Conservation (phyloP, 2,113 vertebrate species). For the Leptobrachium ailaonicum region DNA sequence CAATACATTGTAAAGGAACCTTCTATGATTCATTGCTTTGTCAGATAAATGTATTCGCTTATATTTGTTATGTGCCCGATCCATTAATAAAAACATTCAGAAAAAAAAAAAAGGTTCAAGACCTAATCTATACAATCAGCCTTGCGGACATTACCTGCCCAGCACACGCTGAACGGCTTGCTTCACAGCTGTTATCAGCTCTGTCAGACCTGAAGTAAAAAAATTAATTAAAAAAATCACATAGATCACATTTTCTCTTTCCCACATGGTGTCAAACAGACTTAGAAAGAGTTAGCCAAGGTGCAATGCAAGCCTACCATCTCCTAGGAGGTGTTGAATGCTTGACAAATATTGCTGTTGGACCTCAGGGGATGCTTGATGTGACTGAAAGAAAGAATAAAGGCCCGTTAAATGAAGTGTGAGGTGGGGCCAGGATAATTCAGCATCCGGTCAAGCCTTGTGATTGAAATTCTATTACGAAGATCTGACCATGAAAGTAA, state of each 20-base stretch:
- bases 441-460: background rate
- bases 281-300: background rate
- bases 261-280: no score
- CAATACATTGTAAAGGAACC: no score
- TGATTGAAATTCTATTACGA: no score
- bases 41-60: no score
- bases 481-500: no score
- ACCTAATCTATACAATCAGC: background rate
- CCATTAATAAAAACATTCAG: no score
- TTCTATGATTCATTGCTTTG: no score
- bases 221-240: background rate
- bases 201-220: slow-evolving; percentile 76
- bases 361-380: slow-evolving; percentile 87
- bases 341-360: slow-evolving; percentile 97
- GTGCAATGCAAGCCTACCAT: slow-evolving; percentile 70
- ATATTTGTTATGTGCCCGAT: no score
- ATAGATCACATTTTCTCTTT: background rate
- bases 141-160: slow-evolving; percentile 72
- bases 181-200: slow-evolving; percentile 89
- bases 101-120: no score
- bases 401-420: slow-evolving; percentile 24
- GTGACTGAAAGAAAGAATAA: slow-evolving; percentile 63
- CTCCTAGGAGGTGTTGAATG: slow-evolving; percentile 94
- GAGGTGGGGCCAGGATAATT: slow-evolving; percentile 27
- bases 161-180: slow-evolving; percentile 85